Evolutionary conservation across 2,113 vertebrate species (phyloP).

Genomic region (Copsychus sechellarum): DNA sequence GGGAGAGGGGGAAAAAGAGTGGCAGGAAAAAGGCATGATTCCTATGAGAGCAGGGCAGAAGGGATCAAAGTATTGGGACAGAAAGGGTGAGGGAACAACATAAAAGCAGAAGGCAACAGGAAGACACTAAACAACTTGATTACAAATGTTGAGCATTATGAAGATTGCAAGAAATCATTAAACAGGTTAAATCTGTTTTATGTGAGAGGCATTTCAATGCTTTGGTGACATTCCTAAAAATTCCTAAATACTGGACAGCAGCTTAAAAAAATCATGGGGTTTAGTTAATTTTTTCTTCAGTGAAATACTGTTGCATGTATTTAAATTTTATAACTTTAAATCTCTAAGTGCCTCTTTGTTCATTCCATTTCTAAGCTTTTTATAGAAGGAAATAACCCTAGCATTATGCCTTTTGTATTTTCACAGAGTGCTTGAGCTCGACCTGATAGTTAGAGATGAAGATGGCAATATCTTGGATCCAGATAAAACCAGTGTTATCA

Average conservation of each 20-base stretch:
- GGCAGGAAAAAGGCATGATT: neutral
- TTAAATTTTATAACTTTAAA: neutral
- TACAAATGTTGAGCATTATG: neutral
- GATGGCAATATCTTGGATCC: slow-evolving; percentile 95
- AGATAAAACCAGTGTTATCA: slow-evolving; percentile 91
- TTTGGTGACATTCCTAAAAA: neutral
- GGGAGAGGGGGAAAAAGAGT: neutral
- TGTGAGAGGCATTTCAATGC: neutral
- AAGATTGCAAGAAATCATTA: neutral
- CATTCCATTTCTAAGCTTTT: neutral
- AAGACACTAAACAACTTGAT: neutral
- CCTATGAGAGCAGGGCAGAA: neutral
- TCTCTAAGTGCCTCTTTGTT: neutral
- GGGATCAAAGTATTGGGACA: neutral
- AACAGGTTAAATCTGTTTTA: neutral
- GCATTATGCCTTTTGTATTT: neutral
- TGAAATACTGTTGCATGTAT: neutral
- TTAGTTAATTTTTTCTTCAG: neutral
- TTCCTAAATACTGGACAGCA: neutral
- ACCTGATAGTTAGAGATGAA: slow-evolving; percentile 90
- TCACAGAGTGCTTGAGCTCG: slow-evolving; percentile 89
- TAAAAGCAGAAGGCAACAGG: neutral
- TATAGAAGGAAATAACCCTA: neutral
- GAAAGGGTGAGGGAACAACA: neutral
- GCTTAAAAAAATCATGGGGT: fast-evolving